Evolutionary conservation across 2,797 vertebrate species (phyloP).

Genomic region (Xenentodon cancila): DNA sequence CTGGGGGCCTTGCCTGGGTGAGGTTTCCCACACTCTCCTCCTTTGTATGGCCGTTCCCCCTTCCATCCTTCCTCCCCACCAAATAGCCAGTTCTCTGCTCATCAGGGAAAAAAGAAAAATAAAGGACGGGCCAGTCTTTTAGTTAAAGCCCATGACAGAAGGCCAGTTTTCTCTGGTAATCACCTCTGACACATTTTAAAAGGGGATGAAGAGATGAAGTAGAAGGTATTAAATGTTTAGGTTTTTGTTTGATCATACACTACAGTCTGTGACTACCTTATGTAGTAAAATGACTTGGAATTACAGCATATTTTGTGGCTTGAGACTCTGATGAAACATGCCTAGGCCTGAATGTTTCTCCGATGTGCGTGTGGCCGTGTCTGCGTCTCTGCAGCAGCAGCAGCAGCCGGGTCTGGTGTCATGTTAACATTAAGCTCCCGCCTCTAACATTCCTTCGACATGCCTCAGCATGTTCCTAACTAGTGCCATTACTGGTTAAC

Average conservation of each 20-base stretch:
- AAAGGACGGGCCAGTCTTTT: slow-evolving; percentile 43
- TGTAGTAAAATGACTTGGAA: not conserved
- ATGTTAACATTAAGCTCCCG: slow-evolving; percentile 56
- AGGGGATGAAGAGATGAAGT: slow-evolving; percentile 22
- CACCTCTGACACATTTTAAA: slow-evolving; percentile 22
- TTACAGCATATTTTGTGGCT: slow-evolving; percentile 1
- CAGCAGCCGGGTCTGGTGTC: slow-evolving; percentile 61
- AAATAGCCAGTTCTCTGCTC: slow-evolving; percentile 56
- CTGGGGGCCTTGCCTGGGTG: slow-evolving; percentile 55
- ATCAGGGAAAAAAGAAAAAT: slow-evolving; percentile 50
- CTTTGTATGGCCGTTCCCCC: slow-evolving; percentile 38
- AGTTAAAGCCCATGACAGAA: slow-evolving; percentile 62
- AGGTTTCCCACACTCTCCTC: slow-evolving; percentile 77
- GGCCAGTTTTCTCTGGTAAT: slow-evolving; percentile 56
- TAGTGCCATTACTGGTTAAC: slow-evolving; percentile 23
- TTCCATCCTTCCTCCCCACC: slow-evolving; percentile 50
- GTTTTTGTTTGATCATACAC: slow-evolving; percentile 6
- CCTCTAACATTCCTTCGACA: slow-evolving; percentile 69
- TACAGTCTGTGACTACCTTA: not conserved
- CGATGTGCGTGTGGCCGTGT: not conserved
- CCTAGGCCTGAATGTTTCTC: slow-evolving; percentile 1
- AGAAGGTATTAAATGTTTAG: slow-evolving; percentile 19
- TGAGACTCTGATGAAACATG: slow-evolving; percentile 5
- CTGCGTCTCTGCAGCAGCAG: slow-evolving; percentile 58
- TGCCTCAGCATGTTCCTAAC: slow-evolving; percentile 54